These are phyloP conservation scores for Pyrgus malvae DNA, from an alignment of 2,888 invertebrate species.

Conservation along the genomic window DNA sequence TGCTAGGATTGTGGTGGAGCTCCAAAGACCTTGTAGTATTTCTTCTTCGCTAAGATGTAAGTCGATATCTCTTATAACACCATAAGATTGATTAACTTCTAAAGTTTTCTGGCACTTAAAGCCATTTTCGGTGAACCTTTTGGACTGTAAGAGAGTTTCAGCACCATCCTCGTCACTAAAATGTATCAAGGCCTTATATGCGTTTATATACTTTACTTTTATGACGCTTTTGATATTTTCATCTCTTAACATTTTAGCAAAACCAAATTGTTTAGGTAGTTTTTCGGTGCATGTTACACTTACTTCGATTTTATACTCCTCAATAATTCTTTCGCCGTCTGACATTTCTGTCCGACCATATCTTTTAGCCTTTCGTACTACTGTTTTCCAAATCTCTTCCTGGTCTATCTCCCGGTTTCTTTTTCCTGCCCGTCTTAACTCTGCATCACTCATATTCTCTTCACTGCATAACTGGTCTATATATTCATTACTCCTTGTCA, in stretches of 20 bases:
- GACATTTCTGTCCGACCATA: neutral
- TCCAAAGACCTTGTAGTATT: too few relatives aligned
- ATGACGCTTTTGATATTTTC: slow-evolving; percentile 10
- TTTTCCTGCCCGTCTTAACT: slow-evolving; percentile 2
- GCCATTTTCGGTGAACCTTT: too few relatives aligned
- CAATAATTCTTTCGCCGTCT: neutral
- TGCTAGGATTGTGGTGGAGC: too few relatives aligned
- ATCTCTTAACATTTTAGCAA: slow-evolving; percentile 20
- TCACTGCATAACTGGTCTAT: too few relatives aligned
- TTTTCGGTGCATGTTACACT: slow-evolving; percentile 4
- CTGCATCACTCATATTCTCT: neutral
- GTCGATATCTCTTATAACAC: too few relatives aligned
- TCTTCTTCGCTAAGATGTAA: too few relatives aligned
- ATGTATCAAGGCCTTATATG: slow-evolving; percentile 14
- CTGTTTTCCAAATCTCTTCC: slow-evolving; percentile 8
- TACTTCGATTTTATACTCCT: slow-evolving; percentile 3
- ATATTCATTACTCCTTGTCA: slow-evolving; percentile 4
- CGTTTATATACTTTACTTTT: slow-evolving; percentile 18
- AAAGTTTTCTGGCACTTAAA: too few relatives aligned
- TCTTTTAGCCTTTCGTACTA: neutral
- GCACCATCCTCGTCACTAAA: too few relatives aligned
- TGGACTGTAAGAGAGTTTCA: too few relatives aligned
- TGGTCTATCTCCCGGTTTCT: neutral
- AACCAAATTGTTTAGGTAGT: slow-evolving; percentile 21
- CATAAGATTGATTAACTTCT: too few relatives aligned